phyloP scores from a whole-genome alignment of 1,140 invertebrate genomes.

The Eurytemora carolleeae region DNA sequence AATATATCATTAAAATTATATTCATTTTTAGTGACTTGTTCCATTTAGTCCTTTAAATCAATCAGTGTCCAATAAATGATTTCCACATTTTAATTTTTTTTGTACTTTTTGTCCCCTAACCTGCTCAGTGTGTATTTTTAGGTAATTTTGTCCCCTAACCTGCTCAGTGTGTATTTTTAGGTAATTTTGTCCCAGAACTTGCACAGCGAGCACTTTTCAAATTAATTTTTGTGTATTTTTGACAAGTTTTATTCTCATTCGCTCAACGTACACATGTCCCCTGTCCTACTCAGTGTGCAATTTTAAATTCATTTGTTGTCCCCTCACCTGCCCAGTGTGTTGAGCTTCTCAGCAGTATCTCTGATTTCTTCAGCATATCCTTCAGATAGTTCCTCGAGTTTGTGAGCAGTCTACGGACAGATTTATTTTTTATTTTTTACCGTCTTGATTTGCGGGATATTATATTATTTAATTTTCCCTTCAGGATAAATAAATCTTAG shows the following conservation, averaged over 20 bases:
- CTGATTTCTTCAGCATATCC: neutral
- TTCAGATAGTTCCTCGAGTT: neutral
- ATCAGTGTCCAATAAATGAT: neutral
- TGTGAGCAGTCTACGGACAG: neutral
- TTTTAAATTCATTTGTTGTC: neutral
- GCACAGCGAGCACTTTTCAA: neutral
- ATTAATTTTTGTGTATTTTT: neutral
- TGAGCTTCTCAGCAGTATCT: neutral
- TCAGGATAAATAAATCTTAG: no score
- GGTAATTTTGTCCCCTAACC: no score
- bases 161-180: no score
- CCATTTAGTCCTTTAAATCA: neutral
- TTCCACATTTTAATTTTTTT: no score
- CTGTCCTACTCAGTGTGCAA: neutral
- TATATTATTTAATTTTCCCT: no score
- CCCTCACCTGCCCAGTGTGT: neutral
- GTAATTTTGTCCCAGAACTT: neutral
- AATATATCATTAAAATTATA: neutral
- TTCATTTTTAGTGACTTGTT: neutral
- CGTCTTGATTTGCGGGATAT: no score
- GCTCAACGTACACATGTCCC: neutral
- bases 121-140: no score
- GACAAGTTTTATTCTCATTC: neutral
- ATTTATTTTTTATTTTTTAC: no score
- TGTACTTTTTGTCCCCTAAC: no score